Evolutionary conservation across 2,113 vertebrate species (phyloP), one percentile per base, ranked within the genome.

Genomic region (Chunga burmeisteri): DNA sequence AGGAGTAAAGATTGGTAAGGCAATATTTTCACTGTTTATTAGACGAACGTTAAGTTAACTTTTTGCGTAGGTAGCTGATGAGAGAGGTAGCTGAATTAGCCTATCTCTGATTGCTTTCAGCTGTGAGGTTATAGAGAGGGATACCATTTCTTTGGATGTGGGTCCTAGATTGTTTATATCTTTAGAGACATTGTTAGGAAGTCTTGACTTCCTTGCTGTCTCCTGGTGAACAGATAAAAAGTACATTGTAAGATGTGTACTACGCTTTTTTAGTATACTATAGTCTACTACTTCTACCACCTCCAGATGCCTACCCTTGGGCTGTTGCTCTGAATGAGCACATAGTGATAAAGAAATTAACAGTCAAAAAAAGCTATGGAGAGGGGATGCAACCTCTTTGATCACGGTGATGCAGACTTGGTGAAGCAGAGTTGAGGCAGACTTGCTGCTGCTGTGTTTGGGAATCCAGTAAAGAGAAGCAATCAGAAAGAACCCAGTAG

Each of bases 141-240:
- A 53, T 56, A 40, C 7, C 6, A 4, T 70, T 56, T 62, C 44
- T 91, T 78, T 46, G 40, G 20, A 44, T 0, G 0, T 74, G 11
- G 20, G 38, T 74, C 32, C 12, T 36, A 66, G 38, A 34, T 58
- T 38, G 16, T 70, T 86, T 62, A 2, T 82, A 17, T 49, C 49
- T 85, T 65, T 53, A 61, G 53, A 73, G 40, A 30, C 15, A 32
- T 71, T 1, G 2, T 82, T 73, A 73, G 13, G 13, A 67, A 46
- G 16, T 34, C 21, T 67, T 95, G 9, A 63, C 63, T 80, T 86
- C 42, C 67, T 82, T 0, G 0, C 71, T 27, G 8, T 53, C 50
- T 56, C n/a, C 25, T 53, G 59, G 29, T 52, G 27, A 84, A 73
- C 8, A 38, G 16, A 7, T 70, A n/a, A 78, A 75, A 75, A 40